Evolutionary conservation across 2,113 vertebrate genomes (phyloP).

Genomic region (Antigone vipio): DNA sequence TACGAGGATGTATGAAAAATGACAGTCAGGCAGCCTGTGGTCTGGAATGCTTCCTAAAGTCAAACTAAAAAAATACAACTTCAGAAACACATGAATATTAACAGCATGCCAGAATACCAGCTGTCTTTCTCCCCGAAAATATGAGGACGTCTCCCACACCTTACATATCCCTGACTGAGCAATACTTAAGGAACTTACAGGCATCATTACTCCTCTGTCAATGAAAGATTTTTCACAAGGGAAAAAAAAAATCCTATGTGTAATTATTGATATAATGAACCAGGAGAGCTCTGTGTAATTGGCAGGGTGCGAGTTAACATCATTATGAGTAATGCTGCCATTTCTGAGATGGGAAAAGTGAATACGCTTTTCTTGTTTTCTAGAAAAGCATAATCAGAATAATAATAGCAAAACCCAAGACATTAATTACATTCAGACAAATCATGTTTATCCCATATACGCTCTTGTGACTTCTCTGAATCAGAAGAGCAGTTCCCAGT

Average conservation of each 20-base stretch:
- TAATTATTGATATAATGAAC: background rate
- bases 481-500: background rate
- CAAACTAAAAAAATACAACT: background rate
- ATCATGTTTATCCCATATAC: background rate
- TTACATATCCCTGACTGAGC: slow-evolving; percentile 12
- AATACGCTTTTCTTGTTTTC: background rate
- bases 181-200: slow-evolving; percentile 18
- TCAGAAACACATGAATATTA: slow-evolving; percentile 9
- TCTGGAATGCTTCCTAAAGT: slow-evolving; percentile 16
- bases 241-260: background rate
- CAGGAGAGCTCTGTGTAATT: background rate
- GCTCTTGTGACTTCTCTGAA: background rate
- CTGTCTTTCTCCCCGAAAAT: background rate
- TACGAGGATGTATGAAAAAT: background rate
- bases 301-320: slow-evolving; percentile 1
- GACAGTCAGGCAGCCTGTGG: background rate
- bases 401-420: background rate
- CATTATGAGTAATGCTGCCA: background rate
- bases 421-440: background rate
- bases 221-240: background rate
- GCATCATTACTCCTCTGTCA: background rate
- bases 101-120: background rate
- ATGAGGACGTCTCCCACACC: background rate
- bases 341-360: background rate
- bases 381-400: background rate